Evolutionary conservation across 1,140 invertebrate genomes (phyloP), one percentile per base, ranked within the genome.

Genomic region (Caenorhabditis remanei): DNA sequence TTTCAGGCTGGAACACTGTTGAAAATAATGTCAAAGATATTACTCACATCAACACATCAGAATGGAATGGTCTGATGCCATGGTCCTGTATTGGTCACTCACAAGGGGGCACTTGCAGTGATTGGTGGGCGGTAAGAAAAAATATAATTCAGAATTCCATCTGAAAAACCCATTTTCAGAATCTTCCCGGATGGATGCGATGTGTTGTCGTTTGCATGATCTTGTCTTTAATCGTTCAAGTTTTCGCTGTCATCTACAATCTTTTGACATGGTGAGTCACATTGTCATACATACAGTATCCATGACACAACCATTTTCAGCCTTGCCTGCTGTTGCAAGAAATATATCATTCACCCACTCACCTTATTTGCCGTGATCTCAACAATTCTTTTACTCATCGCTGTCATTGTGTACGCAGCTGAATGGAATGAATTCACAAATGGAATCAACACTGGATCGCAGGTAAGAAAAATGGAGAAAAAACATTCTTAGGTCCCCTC

Each of bases 321-420:
- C 32, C 71, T 83, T 83, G 75, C 86, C 75, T 87, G 86, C 43
- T 87, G 86, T 50, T 87, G 86, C 55, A 87, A 87, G 75, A 87
- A 87, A 65, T 87, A 87, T 48, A 83, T 87, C 41, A 87, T 87
- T 40, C 86, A 87, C 32, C 86, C 86, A 53, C 82, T 87, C 13
- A 84, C 86, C 55, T 43, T 87, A 7, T 83, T 87, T 21, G 86
- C 86, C 13, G 40, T 83, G 6, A 46, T 87, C 53, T 79, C 71
- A n/a, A 87, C 85, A 4, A 53, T 53, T 53, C 55, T 85, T 32
- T 21, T 87, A 43, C 48, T 83, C 9, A 75, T 56, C 14, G 48
- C 82, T 46, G 56, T 87, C 11, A 87, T 87, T 71, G 55, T 65
- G 7, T 87, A 83, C 43, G 86, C 55, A 14, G 71, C 50, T n/a